These are phyloP conservation scores for Alouatta caraya DNA, from an alignment of 2,797 vertebrate genomes.

Conservation along the genomic window DNA sequence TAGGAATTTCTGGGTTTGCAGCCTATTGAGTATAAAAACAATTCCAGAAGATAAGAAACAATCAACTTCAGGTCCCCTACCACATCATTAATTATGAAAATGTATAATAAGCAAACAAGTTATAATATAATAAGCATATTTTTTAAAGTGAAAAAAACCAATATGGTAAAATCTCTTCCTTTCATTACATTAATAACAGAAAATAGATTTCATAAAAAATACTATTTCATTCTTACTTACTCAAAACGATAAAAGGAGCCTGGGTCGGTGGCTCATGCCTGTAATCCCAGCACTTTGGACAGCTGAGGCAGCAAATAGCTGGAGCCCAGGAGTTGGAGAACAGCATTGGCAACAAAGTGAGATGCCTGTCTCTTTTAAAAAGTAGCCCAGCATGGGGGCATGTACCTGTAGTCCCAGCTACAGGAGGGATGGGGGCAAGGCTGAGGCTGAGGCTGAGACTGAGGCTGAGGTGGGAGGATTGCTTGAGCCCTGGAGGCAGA, in stretches of 20 bases:
- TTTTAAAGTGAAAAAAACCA: constrained; percentile 11
- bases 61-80: neutral
- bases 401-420: neutral
- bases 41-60: neutral
- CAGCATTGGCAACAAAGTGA: neutral
- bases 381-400: neutral
- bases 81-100: neutral
- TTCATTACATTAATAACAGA: neutral
- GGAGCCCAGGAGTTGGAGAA: neutral
- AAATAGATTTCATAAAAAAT: neutral
- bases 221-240: neutral
- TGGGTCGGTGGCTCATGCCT: too few relatives aligned
- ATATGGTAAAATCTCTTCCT: neutral
- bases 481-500: neutral
- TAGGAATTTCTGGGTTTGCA: neutral
- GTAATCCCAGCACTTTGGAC: neutral
- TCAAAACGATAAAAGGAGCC: neutral
- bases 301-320: neutral
- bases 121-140: neutral
- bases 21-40: neutral
- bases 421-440: neutral
- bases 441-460: neutral
- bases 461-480: neutral
- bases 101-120: neutral
- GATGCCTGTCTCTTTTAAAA: neutral